These are phyloP conservation scores for Chloroclystis v-ata DNA, from an alignment of 2,888 invertebrate species.

Conservation along the genomic window DNA sequence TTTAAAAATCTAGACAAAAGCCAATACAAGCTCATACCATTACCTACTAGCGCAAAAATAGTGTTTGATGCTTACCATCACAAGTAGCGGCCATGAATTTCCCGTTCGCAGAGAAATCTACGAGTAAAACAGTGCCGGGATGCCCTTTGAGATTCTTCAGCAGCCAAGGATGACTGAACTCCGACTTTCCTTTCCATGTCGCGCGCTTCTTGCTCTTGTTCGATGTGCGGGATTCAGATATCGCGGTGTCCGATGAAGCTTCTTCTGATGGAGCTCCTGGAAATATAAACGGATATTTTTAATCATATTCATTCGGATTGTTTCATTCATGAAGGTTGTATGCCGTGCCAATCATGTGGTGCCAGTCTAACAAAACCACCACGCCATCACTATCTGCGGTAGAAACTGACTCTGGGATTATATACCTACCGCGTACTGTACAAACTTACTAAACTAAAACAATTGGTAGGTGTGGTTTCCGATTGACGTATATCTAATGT, in stretches of 20 bases:
- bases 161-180: constrained; percentile 86
- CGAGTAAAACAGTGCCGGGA: constrained; percentile 83
- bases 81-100: constrained; percentile 91
- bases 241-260: constrained; percentile 47
- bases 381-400: no score
- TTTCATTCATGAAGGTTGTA: no score
- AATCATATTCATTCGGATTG: no score
- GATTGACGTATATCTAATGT: no score
- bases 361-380: no score
- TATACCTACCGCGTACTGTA: no score
- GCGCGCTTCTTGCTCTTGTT: constrained; percentile 76
- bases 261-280: constrained; percentile 55
- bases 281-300: no score
- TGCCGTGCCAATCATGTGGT: no score
- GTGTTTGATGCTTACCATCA: constrained; percentile 82
- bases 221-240: constrained; percentile 44
- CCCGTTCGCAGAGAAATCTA: constrained; percentile 90
- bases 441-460: no score
- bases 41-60: constrained; percentile 9
- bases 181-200: constrained; percentile 70
- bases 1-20: constrained; percentile 2
- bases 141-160: constrained; percentile 90
- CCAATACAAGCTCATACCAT: constrained; percentile 9
- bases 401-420: no score
- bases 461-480: no score